Percentiles rank a stretch among this genome's conserved stretches.
phyloP scores from a whole-genome alignment of 2,113 vertebrate genomes.

The Colaptes auratus region DNA sequence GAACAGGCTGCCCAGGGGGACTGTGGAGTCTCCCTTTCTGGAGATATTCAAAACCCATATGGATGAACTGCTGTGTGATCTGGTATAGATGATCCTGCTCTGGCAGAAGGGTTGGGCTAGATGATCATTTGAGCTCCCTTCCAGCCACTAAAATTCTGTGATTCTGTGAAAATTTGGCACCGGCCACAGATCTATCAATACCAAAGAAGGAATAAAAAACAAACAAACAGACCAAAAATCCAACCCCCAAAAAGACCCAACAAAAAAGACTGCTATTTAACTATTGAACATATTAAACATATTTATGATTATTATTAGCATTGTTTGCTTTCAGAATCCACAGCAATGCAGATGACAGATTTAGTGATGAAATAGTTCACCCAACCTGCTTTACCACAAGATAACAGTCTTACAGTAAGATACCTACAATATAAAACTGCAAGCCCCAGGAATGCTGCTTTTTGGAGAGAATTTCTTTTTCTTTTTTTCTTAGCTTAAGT shows the following conservation, averaged over 20 bases:
- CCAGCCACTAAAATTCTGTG: neutral
- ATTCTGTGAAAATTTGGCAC: neutral
- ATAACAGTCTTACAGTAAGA: neutral
- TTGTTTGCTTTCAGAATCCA: neutral
- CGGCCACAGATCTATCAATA: neutral
- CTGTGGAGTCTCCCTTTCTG: too few species aligned
- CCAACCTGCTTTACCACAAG: neutral
- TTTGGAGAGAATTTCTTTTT: neutral
- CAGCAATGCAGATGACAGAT: too few species aligned
- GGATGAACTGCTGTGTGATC: too few species aligned
- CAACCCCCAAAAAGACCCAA: neutral
- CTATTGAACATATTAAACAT: neutral
- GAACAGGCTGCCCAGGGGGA: too few species aligned
- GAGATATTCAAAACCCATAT: too few species aligned
- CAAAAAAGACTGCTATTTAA: neutral
- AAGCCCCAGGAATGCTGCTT: rapidly evolving
- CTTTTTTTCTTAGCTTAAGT: neutral
- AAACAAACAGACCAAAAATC: neutral
- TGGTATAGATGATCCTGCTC: too few species aligned
- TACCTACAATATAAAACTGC: rapidly evolving
- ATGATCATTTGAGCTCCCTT: too few species aligned
- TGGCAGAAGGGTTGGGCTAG: too few species aligned
- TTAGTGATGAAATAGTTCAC: rapidly evolving
- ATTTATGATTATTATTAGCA: neutral
- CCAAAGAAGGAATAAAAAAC: neutral